Evolutionary conservation across 1,140 invertebrate genomes (phyloP).

Genomic region (Diorhabda elongata): DNA sequence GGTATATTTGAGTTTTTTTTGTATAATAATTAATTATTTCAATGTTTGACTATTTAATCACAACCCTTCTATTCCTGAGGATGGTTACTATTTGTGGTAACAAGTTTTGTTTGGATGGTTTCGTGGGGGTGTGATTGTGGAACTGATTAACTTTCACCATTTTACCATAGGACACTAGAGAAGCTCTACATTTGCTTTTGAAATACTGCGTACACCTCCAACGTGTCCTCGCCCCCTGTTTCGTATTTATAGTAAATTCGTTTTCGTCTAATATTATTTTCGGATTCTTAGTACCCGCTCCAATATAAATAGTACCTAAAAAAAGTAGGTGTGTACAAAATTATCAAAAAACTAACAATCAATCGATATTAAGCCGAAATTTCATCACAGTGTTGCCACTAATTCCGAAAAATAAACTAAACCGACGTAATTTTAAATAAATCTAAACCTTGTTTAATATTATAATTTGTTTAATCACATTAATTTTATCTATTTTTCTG

Average conservation of each 20-base stretch:
- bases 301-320: conserved; percentile 32
- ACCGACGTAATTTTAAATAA: too few relatives aligned
- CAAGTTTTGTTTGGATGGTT: conserved; percentile 1
- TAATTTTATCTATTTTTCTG: too few relatives aligned
- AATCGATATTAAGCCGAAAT: not conserved
- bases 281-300: conserved; percentile 26
- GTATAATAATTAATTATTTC: too few relatives aligned
- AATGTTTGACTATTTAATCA: too few relatives aligned
- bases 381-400: too few relatives aligned
- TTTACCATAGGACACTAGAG: conserved; percentile 28
- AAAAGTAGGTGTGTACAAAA: not conserved
- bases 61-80: conserved; percentile 5
- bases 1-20: too few relatives aligned
- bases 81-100: conserved; percentile 16
- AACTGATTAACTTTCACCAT: conserved; percentile 24
- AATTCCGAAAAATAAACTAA: too few relatives aligned
- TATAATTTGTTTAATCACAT: too few relatives aligned
- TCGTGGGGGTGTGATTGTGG: conserved; percentile 30
- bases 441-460: too few relatives aligned
- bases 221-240: conserved; percentile 19
- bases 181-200: conserved; percentile 30
- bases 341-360: not conserved
- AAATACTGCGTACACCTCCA: conserved; percentile 33
- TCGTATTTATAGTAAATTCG: conserved; percentile 27
- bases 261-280: conserved; percentile 30